Base-by-base conservation (phyloP, 2,888 invertebrate genomes). In the Priocnemis perturbator region DNA sequence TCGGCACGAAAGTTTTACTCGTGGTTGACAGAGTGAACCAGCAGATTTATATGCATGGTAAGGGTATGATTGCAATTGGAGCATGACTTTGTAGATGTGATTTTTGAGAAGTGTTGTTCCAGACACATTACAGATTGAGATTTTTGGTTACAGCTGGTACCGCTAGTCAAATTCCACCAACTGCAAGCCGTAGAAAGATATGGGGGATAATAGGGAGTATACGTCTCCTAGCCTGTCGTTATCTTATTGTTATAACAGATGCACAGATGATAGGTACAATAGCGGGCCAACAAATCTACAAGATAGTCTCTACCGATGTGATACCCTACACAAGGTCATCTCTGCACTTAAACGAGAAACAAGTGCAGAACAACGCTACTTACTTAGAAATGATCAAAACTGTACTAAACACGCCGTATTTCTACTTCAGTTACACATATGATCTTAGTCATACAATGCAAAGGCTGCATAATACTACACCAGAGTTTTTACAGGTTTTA, bases 361-460 rank as follows among this genome's bases (percentile, higher is more conserved):
- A 97, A 91, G 93, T 94, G 77, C 92, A 94, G 76, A 95, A 96
- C 87, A 98, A 99, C 89, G 93, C 92, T 72, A 91, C 92, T 4
- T 99, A 98, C 86, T 90, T 97, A 83, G 92, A 93, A 5, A 96
- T 99, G 96, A 86, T 99, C 14, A 94, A 95, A 68, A 91, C 92
- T 68, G 94, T 96, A 0, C 90, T 99, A 63, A 93, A 94, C 48
- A 95, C 96, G 0, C 96, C 97, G 0, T 93, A 94, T 82, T 96
- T 96, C 81, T 99, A 98, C 90, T 99, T 97, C 90, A 98, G 98
- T 17, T 96, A 97, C 83, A 95, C 96, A 0, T 97, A 97, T 86
- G 99, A 99, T 90, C 90, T 99, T 64, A 97, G 97, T 23, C 98
- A 98, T 89, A 93, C 96, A 0, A 91, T 97, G 87, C 98, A 99